Percentiles rank a stretch among this genome's conserved stretches.
These are phyloP conservation scores for Lepidochrysops patricia DNA, from an alignment of 2,888 invertebrate species.

Conservation along the genomic window DNA sequence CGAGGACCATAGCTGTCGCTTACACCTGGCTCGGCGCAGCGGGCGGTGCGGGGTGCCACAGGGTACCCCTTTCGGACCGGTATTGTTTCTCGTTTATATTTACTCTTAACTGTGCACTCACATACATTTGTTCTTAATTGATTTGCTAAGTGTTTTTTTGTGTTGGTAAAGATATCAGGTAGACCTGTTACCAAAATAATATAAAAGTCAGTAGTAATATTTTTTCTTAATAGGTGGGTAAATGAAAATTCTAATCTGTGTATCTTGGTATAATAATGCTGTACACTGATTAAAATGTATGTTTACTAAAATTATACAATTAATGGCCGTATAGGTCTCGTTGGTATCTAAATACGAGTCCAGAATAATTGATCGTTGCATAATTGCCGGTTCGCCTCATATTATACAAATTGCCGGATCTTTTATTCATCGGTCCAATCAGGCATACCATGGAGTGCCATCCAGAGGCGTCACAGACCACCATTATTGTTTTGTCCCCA, in stretches of 20 bases:
- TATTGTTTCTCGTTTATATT: slow-evolving; percentile 23
- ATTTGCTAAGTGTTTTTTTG: not conserved
- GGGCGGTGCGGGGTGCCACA: slow-evolving; percentile 22
- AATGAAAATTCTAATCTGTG: too few relatives aligned
- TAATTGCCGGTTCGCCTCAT: slow-evolving; percentile 49
- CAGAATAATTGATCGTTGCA: slow-evolving; percentile 51
- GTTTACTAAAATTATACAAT: not conserved
- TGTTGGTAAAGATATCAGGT: not conserved
- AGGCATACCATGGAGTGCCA: slow-evolving; percentile 54
- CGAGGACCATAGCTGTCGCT: slow-evolving; percentile 50
- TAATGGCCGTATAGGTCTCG: not conserved
- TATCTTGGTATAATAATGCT: too few relatives aligned
- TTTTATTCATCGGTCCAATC: slow-evolving; percentile 71
- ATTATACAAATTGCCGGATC: slow-evolving; percentile 67
- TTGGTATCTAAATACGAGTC: slow-evolving; percentile 19
- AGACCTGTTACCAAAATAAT: not conserved
- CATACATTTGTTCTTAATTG: not conserved
- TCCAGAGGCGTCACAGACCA: slow-evolving; percentile 55
- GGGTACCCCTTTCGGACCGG: slow-evolving; percentile 20
- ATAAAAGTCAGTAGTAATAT: too few relatives aligned
- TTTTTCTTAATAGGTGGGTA: too few relatives aligned
- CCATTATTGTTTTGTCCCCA: slow-evolving; percentile 24
- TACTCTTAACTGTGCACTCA: not conserved
- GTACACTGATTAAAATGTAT: not conserved
- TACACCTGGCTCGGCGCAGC: slow-evolving; percentile 22